Evolutionary conservation across 2,797 vertebrate species (phyloP).

Genomic region (Hoplostethus atlanticus): DNA sequence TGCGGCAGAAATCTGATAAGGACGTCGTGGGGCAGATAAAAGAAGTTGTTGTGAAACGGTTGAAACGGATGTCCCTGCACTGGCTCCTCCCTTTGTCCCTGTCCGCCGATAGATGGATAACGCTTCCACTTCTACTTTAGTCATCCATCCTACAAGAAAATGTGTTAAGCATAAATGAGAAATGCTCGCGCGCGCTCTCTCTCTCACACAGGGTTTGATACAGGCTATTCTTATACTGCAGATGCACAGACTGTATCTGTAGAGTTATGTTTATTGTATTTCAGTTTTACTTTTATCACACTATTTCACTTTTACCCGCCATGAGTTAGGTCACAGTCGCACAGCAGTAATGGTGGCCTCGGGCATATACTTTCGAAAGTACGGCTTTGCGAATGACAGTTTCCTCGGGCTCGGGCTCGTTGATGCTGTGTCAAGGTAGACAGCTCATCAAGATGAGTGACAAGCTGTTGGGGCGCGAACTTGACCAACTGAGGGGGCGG

Average conservation of each 20-base stretch:
- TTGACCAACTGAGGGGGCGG: constrained; percentile 28
- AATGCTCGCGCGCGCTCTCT: constrained; percentile 14
- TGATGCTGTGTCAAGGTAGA: constrained; percentile 52
- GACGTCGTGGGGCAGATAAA: constrained; percentile 41
- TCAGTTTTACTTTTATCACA: no score
- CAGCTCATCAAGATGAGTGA: constrained; percentile 60
- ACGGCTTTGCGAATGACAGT: constrained; percentile 12
- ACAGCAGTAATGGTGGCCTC: no score
- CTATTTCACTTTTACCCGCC: no score
- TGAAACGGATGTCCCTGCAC: constrained; percentile 33
- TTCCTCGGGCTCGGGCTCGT: background rate
- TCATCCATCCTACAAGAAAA: constrained; percentile 38
- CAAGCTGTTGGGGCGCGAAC: constrained; percentile 35
- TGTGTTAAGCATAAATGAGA: constrained; percentile 15
- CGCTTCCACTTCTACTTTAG: constrained; percentile 18
- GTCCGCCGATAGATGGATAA: constrained; percentile 17
- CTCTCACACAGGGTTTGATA: background rate
- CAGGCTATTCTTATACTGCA: no score
- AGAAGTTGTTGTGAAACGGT: constrained; percentile 39
- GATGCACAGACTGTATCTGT: no score
- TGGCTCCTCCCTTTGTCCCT: constrained; percentile 16
- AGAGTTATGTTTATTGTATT: no score
- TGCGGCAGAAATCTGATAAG: constrained; percentile 43
- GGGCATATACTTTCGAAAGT: background rate
- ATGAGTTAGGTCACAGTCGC: no score